Percentiles rank a stretch among this genome's conserved stretches.
Conservation (phyloP, 2,888 invertebrate genomes). For the Mythimna ferrago region DNA sequence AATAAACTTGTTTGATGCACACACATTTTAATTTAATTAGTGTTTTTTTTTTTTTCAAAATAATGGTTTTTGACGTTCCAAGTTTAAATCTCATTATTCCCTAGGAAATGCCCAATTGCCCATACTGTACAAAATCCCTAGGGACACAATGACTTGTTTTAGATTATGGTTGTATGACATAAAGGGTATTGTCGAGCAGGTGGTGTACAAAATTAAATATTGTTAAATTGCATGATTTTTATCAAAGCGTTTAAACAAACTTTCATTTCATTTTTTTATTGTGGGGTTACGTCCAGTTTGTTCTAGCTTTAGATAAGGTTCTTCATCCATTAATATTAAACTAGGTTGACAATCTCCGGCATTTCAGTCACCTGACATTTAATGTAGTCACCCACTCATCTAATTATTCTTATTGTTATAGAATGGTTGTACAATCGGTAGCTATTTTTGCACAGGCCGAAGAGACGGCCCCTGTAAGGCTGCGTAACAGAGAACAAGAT, state of each 20-base stretch:
- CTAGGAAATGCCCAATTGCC: no score
- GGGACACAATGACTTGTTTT: no score
- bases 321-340: constrained; percentile 1
- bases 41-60: no score
- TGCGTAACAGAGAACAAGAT: constrained; percentile 5
- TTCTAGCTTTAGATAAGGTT: neutral
- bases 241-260: neutral
- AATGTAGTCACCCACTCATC: constrained; percentile 38
- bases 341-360: constrained; percentile 9
- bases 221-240: constrained; percentile 1
- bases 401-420: constrained; percentile 32
- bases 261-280: no score
- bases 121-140: no score
- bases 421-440: constrained; percentile 20
- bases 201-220: neutral
- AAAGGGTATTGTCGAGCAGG: no score
- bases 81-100: no score
- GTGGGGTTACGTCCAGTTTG: no score
- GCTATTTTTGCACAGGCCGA: constrained; percentile 16
- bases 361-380: constrained; percentile 33
- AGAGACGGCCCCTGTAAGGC: constrained; percentile 26
- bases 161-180: no score
- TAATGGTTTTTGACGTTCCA: no score
- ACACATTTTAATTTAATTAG: no score
- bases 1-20: no score